Conservation (phyloP, 1,140 invertebrate genomes). For the Solenopsis fugax region DNA sequence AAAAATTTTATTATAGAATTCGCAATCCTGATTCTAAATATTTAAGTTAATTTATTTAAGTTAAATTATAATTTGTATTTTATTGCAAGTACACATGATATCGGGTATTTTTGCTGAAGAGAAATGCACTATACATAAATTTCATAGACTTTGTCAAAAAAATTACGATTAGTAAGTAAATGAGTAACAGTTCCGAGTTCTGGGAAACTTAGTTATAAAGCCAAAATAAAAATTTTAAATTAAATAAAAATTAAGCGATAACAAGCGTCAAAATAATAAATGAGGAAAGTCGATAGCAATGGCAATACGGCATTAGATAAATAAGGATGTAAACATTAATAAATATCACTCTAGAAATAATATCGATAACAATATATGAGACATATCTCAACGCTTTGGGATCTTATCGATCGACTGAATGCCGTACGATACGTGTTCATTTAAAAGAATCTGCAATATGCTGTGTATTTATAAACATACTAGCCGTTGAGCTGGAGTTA, state of each 20-base stretch:
- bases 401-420: conserved; percentile 34
- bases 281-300: not conserved
- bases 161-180: not conserved
- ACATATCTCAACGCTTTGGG: not conserved
- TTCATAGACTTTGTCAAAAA: not conserved
- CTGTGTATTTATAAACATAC: conserved; percentile 42
- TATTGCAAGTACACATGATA: not conserved
- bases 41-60: not conserved
- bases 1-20: not conserved
- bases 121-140: not conserved
- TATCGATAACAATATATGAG: conserved; percentile 7
- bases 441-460: conserved; percentile 19
- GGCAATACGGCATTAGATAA: not conserved
- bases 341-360: not conserved
- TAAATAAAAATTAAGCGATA: not conserved
- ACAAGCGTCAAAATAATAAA: not conserved
- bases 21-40: not conserved
- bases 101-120: not conserved
- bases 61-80: not conserved
- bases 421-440: not conserved
- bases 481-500: not conserved
- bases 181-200: not conserved
- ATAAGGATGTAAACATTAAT: not conserved
- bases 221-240: not conserved
- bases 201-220: not conserved